Evolutionary conservation across 2,797 vertebrate genomes (phyloP).

Genomic region (Buphagus erythrorhynchus): DNA sequence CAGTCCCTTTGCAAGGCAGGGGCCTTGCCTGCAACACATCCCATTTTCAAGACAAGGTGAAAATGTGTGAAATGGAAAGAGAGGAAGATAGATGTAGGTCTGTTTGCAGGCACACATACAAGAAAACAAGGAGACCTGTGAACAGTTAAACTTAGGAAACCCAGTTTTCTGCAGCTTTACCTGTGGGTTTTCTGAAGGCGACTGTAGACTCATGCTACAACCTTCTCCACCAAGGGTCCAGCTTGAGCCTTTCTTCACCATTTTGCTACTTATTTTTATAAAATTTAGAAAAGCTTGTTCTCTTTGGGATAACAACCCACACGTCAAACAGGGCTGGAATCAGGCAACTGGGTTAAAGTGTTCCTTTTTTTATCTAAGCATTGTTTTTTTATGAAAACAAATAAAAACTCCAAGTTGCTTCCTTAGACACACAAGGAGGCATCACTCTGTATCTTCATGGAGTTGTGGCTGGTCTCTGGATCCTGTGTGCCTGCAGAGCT

Average conservation of each 20-base stretch:
- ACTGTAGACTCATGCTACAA: fast-evolving
- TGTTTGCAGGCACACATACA: background rate
- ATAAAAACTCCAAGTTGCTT: background rate
- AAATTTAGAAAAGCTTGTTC: background rate
- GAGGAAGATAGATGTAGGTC: background rate
- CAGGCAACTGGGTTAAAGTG: background rate
- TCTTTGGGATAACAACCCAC: background rate
- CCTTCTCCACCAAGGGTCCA: background rate
- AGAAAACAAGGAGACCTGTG: background rate
- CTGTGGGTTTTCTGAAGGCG: background rate
- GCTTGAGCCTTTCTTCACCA: background rate
- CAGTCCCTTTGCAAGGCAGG: background rate
- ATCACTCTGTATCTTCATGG: background rate
- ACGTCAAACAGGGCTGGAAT: background rate
- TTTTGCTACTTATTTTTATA: background rate
- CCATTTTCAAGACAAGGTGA: background rate
- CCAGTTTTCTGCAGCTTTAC: background rate
- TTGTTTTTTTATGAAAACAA: background rate
- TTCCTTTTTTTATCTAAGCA: background rate
- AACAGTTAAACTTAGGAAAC: background rate
- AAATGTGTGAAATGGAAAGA: background rate
- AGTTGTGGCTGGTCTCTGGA: background rate
- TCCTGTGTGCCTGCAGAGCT: fast-evolving
- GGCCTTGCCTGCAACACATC: background rate
- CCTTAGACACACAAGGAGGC: background rate